Conservation (phyloP, 2,797 vertebrate species). For the Propithecus perrieri region DNA sequence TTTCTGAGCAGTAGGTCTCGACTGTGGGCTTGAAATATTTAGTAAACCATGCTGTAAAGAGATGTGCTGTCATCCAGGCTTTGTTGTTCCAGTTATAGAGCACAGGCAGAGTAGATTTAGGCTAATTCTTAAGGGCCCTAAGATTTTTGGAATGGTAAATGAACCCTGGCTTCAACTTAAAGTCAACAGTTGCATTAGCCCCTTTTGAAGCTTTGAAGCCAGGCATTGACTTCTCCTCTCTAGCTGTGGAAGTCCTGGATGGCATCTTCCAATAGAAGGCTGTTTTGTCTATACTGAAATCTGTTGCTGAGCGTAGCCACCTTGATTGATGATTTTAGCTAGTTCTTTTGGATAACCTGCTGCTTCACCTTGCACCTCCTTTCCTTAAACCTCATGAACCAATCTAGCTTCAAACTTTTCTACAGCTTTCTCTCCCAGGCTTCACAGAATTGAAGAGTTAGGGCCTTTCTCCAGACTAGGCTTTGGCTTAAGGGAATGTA, state of each 20-base stretch:
- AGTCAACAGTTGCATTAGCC: not conserved
- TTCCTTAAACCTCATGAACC: not conserved
- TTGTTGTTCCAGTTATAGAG: too few relatives aligned
- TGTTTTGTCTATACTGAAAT: too few relatives aligned
- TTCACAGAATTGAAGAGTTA: not conserved
- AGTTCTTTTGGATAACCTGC: not conserved
- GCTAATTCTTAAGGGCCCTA: too few relatives aligned
- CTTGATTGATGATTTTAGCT: not conserved
- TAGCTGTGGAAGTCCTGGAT: too few relatives aligned
- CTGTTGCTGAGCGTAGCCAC: too few relatives aligned
- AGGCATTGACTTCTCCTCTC: not conserved
- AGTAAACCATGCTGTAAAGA: too few relatives aligned
- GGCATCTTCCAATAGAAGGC: too few relatives aligned
- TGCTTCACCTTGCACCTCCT: not conserved
- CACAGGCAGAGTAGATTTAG: too few relatives aligned
- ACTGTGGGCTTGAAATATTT: too few relatives aligned
- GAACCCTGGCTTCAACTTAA: not conserved
- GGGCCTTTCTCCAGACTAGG: not conserved
- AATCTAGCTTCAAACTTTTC: not conserved
- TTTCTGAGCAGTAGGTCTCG: too few relatives aligned
- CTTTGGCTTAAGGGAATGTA: not conserved
- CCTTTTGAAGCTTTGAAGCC: not conserved
- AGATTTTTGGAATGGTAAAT: too few relatives aligned
- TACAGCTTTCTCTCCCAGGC: not conserved
- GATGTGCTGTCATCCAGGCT: too few relatives aligned